Evolutionary conservation across 2,888 invertebrate genomes (phyloP).

Genomic region (Agonopterix alstromeriana): DNA sequence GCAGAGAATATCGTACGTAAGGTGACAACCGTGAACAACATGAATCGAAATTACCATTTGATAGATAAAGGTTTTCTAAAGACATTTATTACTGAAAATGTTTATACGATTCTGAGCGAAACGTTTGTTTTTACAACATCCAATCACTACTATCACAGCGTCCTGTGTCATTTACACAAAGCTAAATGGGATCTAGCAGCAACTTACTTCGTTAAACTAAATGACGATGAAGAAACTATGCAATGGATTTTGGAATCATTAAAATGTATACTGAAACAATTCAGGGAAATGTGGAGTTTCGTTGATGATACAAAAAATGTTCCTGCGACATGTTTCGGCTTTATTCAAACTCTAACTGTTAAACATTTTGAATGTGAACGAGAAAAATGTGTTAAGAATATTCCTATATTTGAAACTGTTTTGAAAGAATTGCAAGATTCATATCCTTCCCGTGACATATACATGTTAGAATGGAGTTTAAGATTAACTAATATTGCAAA

Average conservation of each 20-base stretch:
- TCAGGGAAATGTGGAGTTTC: constrained; percentile 18
- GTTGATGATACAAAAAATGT: constrained; percentile 5
- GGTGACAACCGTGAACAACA: constrained; percentile 18
- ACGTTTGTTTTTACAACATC: constrained; percentile 8
- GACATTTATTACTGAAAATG: constrained; percentile 27
- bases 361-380: constrained; percentile 4
- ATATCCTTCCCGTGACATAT: constrained; percentile 20
- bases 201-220: constrained; percentile 11
- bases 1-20: constrained; percentile 20
- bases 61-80: constrained; percentile 24
- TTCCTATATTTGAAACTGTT: constrained; percentile 21
- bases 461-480: constrained; percentile 27
- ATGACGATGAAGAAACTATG: constrained; percentile 13
- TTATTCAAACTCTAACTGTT: constrained; percentile 16
- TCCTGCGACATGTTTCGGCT: constrained; percentile 14
- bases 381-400: constrained; percentile 5
- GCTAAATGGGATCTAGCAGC: constrained; percentile 28
- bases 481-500: constrained; percentile 18
- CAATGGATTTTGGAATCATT: constrained; percentile 14
- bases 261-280: constrained; percentile 17
- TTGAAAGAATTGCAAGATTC: constrained; percentile 14
- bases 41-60: constrained; percentile 18
- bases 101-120: constrained; percentile 9
- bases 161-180: background rate
- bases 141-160: background rate